Evolutionary conservation across 2,113 vertebrate genomes (phyloP).

Genomic region (Mellivora capensis): DNA sequence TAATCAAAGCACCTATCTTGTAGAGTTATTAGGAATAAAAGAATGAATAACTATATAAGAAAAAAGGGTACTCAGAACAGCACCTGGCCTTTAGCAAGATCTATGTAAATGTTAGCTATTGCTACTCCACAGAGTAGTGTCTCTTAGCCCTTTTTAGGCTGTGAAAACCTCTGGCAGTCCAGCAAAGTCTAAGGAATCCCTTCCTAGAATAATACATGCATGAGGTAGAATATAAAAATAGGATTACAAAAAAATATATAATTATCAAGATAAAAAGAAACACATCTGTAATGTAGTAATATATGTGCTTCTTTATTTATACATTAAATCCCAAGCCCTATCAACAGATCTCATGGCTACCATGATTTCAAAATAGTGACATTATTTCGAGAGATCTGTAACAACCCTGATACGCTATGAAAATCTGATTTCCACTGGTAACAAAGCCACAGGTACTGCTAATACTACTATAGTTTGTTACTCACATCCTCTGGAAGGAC

Average conservation of each 20-base stretch:
- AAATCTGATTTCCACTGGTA: slow-evolving; percentile 25
- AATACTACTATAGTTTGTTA: not conserved
- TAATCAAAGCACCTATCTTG: not conserved
- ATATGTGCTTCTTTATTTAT: slow-evolving; percentile 6
- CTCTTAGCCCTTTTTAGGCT: not conserved
- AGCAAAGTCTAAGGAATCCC: not conserved
- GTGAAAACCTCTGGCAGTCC: not conserved
- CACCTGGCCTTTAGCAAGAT: not conserved
- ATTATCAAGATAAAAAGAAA: not conserved
- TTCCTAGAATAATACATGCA: not conserved
- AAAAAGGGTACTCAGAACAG: not conserved
- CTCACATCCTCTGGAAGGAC: not conserved
- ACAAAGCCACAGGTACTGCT: not conserved
- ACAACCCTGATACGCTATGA: not conserved
- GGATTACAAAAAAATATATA: slow-evolving; percentile 3
- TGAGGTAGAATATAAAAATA: not conserved
- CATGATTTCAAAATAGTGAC: not conserved
- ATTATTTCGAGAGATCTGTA: not conserved
- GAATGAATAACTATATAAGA: not conserved
- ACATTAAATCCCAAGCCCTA: not conserved
- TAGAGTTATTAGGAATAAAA: not conserved
- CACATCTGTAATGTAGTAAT: not conserved
- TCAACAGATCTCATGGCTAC: not conserved
- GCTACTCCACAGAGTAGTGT: not conserved
- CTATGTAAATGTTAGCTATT: not conserved